Evolutionary conservation across 1,140 invertebrate species (phyloP), one percentile per base, ranked within the genome.

Genomic region (Dicyema japonicum): DNA sequence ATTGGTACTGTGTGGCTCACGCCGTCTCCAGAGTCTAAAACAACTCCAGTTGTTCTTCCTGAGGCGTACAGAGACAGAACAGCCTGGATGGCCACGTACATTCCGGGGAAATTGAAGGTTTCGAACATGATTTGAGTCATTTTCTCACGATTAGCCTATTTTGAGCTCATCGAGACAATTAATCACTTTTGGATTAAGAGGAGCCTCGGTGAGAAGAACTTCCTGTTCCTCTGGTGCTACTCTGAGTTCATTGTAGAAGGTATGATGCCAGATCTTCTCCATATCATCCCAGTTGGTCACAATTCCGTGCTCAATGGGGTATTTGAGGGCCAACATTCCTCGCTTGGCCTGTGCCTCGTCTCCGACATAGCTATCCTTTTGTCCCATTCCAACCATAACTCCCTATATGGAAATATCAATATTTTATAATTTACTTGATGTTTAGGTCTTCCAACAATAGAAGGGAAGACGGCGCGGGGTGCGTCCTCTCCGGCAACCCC

Each of bases 301-400:
- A 42, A 74, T 72, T 38, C 75, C 74, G 52, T 76, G 71, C 41
- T 75, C 72, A 52, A 85, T 80, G 40, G 76, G 76, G 57, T 85
- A 85, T 54, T 82, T 82, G 46, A 85, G 56, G 33, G 47, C 45
- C 22, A 50, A 43, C 34, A 50, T 48, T 47, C 59, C 72, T 64
- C 76, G 66, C 58, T 85, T 85, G 51, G 65, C 69, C 57, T 85
- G 76, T 42, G 78, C 78, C 56, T 85, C 78, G 51, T 88, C 76
- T 38, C 78, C 78, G 29, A 88, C 47, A 34, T 47, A 49, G 9
- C 36, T 43, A 22, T 50, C 49, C 34, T 52, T 52, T 11, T n/a
- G 14, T 4, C 6, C 26, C 4, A 27, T 15, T 27, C 26, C 26
- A 16, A 27, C 18, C 26, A 27, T 27, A n/a, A n/a, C n/a, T n/a